Conservation (phyloP, 2,113 vertebrate genomes). For the Heterotis niloticus region DNA sequence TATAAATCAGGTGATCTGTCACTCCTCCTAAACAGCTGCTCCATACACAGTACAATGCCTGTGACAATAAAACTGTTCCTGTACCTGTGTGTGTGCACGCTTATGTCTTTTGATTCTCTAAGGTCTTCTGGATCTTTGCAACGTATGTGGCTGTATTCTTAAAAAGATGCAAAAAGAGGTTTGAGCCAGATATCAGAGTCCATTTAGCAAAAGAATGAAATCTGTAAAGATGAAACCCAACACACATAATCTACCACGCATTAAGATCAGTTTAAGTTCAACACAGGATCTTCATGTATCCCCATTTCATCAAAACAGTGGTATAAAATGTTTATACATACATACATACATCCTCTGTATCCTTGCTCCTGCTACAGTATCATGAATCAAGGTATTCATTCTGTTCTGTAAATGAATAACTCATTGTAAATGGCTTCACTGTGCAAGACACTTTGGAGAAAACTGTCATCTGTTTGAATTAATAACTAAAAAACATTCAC, state of each 20-base stretch:
- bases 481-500: too few relatives aligned
- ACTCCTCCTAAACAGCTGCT: conserved; percentile 30
- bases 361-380: too few relatives aligned
- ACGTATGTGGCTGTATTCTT: neutral
- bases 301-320: too few relatives aligned
- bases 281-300: too few relatives aligned
- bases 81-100: conserved; percentile 14
- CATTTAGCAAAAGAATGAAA: too few relatives aligned
- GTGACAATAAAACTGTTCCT: conserved; percentile 11
- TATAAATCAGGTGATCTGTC: conserved; percentile 20
- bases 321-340: too few relatives aligned
- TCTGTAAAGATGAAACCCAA: neutral
- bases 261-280: neutral
- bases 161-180: neutral
- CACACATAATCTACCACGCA: neutral
- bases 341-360: too few relatives aligned
- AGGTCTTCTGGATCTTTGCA: conserved; percentile 36
- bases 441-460: too few relatives aligned
- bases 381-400: too few relatives aligned
- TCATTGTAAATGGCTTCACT: too few relatives aligned
- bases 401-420: too few relatives aligned
- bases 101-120: conserved; percentile 53
- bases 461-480: too few relatives aligned
- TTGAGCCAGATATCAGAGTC: neutral
- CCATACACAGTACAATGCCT: neutral